Conservation (phyloP, 2,797 vertebrate genomes). For the Falco columbarius region DNA sequence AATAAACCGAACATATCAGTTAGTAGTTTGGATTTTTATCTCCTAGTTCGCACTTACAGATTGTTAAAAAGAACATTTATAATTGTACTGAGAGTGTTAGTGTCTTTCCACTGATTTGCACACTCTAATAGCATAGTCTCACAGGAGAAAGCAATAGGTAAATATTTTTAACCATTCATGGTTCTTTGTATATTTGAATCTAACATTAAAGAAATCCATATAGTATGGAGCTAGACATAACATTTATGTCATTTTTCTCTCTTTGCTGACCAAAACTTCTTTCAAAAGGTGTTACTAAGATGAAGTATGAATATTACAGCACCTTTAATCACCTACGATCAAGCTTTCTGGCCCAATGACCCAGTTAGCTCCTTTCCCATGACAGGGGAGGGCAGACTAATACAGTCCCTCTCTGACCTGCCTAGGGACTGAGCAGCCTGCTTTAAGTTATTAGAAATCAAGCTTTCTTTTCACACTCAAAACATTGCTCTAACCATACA, state of each 20-base stretch:
- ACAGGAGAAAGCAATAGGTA: not conserved
- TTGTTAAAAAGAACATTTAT: not conserved
- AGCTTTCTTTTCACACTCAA: not conserved
- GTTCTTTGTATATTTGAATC: not conserved
- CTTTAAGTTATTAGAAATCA: not conserved
- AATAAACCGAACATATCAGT: not conserved
- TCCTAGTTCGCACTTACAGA: not conserved
- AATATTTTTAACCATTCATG: not conserved
- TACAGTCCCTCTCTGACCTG: not conserved
- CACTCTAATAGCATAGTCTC: not conserved
- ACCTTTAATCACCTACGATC: not conserved
- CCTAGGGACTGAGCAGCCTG: not conserved
- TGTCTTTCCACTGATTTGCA: not conserved
- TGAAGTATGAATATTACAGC: not conserved
- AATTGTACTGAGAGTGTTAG: not conserved
- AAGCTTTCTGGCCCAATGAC: not conserved
- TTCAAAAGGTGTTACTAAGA: not conserved
- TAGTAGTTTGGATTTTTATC: not conserved
- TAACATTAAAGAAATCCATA: not conserved
- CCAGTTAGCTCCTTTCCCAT: not conserved
- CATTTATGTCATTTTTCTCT: not conserved
- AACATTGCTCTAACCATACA: not conserved
- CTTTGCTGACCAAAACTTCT: not conserved
- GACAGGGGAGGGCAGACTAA: not conserved
- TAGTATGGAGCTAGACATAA: not conserved